phyloP scores from a whole-genome alignment of 2,797 vertebrate species.

The Phoeniculus purpureus region DNA sequence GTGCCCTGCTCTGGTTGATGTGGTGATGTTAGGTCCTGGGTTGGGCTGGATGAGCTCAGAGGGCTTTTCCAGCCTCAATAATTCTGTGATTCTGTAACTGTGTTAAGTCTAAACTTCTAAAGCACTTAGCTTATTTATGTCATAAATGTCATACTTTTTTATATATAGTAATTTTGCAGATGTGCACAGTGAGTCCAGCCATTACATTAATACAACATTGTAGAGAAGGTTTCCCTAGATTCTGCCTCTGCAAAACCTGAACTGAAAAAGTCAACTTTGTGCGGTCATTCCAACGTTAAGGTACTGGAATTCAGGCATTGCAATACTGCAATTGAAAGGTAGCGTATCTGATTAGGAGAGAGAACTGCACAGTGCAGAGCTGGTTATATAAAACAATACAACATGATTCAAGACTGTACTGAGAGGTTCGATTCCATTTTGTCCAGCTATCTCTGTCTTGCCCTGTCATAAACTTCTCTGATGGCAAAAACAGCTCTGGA shows the following conservation, averaged over 20 bases:
- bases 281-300: neutral
- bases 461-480: neutral
- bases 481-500: neutral
- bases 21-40: no score
- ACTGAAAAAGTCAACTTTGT: fast-evolving
- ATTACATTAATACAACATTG: neutral
- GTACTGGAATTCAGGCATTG: neutral
- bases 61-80: no score
- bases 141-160: neutral
- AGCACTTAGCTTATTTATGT: neutral
- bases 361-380: neutral
- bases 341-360: neutral
- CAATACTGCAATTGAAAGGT: neutral
- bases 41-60: no score
- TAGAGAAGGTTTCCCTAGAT: neutral
- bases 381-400: neutral
- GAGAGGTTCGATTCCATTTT: neutral
- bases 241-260: neutral
- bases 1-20: no score
- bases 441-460: neutral
- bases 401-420: neutral
- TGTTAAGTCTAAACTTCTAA: neutral
- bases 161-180: neutral
- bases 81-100: no score
- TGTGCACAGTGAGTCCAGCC: neutral